A percentile compares a stretch with the other conserved stretches of the same genome.
Conservation (phyloP, 2,888 invertebrate species). For the Drosophila parthenogenetica region DNA sequence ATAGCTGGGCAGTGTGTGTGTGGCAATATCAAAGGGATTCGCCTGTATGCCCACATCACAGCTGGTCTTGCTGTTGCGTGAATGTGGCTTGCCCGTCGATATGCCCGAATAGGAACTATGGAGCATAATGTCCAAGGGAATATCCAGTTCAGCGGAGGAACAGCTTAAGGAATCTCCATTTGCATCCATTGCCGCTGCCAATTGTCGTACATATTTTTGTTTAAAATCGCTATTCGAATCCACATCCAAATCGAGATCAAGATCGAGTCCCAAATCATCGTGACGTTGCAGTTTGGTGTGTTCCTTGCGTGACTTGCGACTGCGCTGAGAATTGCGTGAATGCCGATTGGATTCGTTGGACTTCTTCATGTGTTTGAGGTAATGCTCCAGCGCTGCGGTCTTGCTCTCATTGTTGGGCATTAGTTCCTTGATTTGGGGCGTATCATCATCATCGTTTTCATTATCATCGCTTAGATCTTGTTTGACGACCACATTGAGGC, state of each 20-base stretch:
- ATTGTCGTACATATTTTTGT: conserved; percentile 69
- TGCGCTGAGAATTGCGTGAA: conserved; percentile 84
- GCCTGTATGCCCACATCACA: conserved; percentile 87
- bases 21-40: conserved; percentile 86
- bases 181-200: conserved; percentile 50
- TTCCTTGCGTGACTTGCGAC: conserved; percentile 73
- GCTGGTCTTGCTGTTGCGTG: conserved; percentile 86
- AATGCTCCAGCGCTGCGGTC: conserved; percentile 73
- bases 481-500: conserved; percentile 84
- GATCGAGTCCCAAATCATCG: conserved; percentile 6
- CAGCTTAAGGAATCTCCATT: conserved; percentile 80
- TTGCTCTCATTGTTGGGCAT: conserved; percentile 64
- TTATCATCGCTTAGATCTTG: conserved; percentile 80
- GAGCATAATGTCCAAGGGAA: conserved; percentile 76
- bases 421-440: conserved; percentile 69
- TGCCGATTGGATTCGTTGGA: conserved; percentile 78
- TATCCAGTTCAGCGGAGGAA: conserved; percentile 86
- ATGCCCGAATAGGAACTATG: conserved; percentile 86
- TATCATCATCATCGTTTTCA: conserved; percentile 53
- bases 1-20: conserved; percentile 82
- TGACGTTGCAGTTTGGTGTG: conserved; percentile 32
- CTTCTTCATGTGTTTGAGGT: conserved; percentile 80
- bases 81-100: conserved; percentile 85
- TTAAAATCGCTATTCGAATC: conserved; percentile 70
- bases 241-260: conserved; percentile 43